A percentile compares a stretch with the other conserved stretches of the same genome.
Conservation (phyloP, 2,797 vertebrate species). For the Urosaurus nigricauda region DNA sequence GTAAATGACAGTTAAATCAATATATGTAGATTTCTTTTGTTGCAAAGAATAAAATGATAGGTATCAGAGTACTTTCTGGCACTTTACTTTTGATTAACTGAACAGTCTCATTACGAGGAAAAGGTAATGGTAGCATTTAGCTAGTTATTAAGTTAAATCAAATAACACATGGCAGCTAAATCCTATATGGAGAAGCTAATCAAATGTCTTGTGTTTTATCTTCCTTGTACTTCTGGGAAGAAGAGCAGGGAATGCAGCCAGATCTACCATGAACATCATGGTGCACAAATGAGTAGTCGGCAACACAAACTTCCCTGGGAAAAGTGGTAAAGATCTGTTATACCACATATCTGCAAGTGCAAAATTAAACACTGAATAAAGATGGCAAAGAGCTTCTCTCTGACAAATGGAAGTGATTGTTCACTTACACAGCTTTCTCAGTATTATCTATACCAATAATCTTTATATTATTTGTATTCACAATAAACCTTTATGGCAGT, state of each 20-base stretch:
- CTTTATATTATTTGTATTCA: neutral
- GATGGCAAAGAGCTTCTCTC: neutral
- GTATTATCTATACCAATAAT: neutral
- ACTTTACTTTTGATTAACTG: conserved; percentile 26
- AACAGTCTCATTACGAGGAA: conserved; percentile 6
- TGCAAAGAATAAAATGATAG: conserved; percentile 26
- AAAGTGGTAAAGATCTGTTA: neutral
- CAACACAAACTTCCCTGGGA: neutral
- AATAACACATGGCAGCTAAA: conserved; percentile 17
- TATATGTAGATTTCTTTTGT: conserved; percentile 32
- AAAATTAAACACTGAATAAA: neutral
- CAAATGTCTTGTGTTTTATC: conserved; percentile 20
- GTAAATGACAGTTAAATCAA: conserved; percentile 28
- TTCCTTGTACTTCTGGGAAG: neutral
- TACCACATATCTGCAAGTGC: neutral
- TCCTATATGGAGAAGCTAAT: neutral
- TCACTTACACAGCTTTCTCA: neutral
- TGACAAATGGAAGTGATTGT: neutral
- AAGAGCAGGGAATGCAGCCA: neutral
- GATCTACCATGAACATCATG: neutral
- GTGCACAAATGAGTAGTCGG: neutral
- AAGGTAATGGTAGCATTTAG: conserved; percentile 13
- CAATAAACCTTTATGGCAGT: neutral
- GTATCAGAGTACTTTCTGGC: conserved; percentile 12
- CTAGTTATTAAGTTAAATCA: conserved; percentile 31